Evolutionary conservation across 1,140 invertebrate genomes (phyloP).

Genomic region (Brachionus paranguensis): DNA sequence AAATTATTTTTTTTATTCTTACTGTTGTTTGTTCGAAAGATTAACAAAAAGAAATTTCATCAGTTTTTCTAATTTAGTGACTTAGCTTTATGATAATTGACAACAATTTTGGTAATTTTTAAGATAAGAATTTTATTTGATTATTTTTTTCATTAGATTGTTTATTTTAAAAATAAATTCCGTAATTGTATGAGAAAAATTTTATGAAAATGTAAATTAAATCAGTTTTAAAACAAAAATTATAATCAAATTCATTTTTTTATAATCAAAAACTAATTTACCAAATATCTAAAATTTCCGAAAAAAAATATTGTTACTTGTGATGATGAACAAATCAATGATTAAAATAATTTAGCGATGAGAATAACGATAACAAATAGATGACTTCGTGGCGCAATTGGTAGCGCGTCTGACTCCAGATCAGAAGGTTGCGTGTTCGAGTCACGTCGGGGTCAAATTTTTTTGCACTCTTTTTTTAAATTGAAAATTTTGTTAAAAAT

Average conservation of each 20-base stretch:
- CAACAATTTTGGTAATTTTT: not conserved
- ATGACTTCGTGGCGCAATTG: not conserved
- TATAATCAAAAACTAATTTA: too few relatives aligned
- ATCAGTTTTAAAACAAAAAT: too few relatives aligned
- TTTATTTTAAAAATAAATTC: not conserved
- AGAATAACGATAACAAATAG: too few relatives aligned
- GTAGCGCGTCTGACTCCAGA: slow-evolving; percentile 21
- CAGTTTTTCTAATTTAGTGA: not conserved
- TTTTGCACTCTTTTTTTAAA: not conserved
- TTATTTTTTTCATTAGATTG: not conserved
- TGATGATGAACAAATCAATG: too few relatives aligned
- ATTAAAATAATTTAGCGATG: too few relatives aligned
- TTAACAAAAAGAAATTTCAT: not conserved
- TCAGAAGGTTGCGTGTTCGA: slow-evolving; percentile 14
- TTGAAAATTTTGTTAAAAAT: too few relatives aligned
- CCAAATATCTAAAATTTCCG: too few relatives aligned
- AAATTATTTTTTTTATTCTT: not conserved
- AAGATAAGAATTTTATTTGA: not conserved
- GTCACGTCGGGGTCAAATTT: not conserved
- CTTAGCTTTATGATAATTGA: not conserved
- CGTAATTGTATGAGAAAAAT: not conserved
- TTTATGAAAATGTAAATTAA: too few relatives aligned
- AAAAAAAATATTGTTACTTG: too few relatives aligned
- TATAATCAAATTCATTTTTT: too few relatives aligned
- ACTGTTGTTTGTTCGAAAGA: not conserved